A percentile compares a stretch with the other conserved stretches of the same genome.
Evolutionary conservation across 2,113 vertebrate species (phyloP).

Genomic region (Ifrita kowaldi): DNA sequence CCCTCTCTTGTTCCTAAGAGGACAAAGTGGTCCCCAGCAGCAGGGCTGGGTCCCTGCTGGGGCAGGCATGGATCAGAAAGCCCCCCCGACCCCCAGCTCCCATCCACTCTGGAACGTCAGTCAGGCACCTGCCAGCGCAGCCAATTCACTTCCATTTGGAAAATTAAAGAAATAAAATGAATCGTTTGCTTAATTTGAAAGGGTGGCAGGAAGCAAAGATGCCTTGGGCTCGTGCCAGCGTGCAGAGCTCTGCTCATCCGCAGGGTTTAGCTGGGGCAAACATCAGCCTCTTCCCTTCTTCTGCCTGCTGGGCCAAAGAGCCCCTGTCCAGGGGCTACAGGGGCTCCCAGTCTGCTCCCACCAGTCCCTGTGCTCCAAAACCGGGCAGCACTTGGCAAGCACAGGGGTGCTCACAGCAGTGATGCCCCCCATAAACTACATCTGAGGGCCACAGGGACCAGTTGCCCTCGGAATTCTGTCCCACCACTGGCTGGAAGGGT

Average conservation of each 20-base stretch:
- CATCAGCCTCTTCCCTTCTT: background rate
- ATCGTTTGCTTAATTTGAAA: conserved; percentile 65
- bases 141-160: conserved; percentile 66
- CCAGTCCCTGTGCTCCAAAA: background rate
- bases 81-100: background rate
- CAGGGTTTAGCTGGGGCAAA: background rate
- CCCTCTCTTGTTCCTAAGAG: background rate
- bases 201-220: conserved; percentile 53
- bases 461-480: background rate
- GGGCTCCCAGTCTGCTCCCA: background rate
- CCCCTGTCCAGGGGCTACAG: background rate
- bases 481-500: accelerated
- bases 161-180: conserved; percentile 69
- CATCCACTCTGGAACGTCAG: background rate
- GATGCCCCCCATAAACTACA: background rate
- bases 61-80: accelerated
- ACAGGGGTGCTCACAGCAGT: background rate
- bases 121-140: conserved; percentile 13
- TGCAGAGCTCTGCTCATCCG: accelerated
- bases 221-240: background rate
- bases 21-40: background rate
- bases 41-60: accelerated
- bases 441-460: accelerated
- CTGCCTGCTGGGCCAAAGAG: background rate
- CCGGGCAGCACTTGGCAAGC: background rate